Evolutionary conservation across 2,888 invertebrate species (phyloP).

Genomic region (Exocentrus adspersus): DNA sequence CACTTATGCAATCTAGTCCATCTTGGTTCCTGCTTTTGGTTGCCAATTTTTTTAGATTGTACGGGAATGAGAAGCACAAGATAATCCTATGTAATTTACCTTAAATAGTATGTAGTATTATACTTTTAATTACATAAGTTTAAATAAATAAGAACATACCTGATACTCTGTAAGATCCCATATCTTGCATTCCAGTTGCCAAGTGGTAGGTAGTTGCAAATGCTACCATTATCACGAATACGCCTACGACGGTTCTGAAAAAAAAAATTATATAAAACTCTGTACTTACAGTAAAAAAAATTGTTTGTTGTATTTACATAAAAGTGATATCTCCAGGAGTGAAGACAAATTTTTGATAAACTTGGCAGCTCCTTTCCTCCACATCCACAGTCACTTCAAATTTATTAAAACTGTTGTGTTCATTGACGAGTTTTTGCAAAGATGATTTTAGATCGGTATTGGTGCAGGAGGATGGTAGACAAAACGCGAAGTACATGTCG

Average conservation of each 20-base stretch:
- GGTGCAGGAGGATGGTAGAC: constrained; percentile 69
- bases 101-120: not conserved
- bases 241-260: not conserved
- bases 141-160: constrained; percentile 27
- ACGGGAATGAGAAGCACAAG: constrained; percentile 37
- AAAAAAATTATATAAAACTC: no score
- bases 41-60: constrained; percentile 49
- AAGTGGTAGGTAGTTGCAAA: constrained; percentile 44
- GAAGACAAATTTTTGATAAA: constrained; percentile 60
- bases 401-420: constrained; percentile 37
- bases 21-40: constrained; percentile 41
- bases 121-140: not conserved
- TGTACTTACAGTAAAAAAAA: not conserved
- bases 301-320: constrained; percentile 55
- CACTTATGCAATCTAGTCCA: constrained; percentile 50
- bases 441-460: constrained; percentile 63
- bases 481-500: constrained; percentile 69
- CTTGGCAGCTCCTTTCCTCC: constrained; percentile 65
- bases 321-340: constrained; percentile 54
- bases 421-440: constrained; percentile 41
- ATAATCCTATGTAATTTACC: constrained; percentile 31
- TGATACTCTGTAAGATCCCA: constrained; percentile 33
- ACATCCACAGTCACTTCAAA: constrained; percentile 41
- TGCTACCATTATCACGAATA: constrained; percentile 30
- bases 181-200: constrained; percentile 34